Percentiles rank a stretch among this genome's conserved stretches.
Evolutionary conservation across 2,797 vertebrate genomes (phyloP).

Genomic region (Mergus octosetaceus): DNA sequence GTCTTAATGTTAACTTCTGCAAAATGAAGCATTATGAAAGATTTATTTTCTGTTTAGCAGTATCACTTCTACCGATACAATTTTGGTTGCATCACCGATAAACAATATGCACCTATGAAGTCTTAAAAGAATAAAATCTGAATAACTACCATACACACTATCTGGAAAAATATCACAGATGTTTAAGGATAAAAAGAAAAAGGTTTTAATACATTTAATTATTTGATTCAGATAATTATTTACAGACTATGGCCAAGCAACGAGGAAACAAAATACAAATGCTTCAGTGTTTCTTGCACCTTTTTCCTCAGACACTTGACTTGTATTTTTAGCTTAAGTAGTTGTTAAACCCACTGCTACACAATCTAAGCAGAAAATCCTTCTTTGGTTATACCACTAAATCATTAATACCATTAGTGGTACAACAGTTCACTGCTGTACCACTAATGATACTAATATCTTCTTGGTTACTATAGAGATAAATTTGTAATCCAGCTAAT

Average conservation of each 20-base stretch:
- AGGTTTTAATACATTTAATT: constrained; percentile 6
- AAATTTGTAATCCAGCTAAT: neutral
- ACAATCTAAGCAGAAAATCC: neutral
- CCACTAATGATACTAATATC: neutral
- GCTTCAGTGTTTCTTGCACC: neutral
- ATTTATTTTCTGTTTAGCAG: neutral
- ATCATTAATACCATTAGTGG: neutral
- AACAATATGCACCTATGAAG: neutral
- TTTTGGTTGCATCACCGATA: neutral
- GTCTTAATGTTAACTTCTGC: neutral
- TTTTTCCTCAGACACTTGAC: neutral
- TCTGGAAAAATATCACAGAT: neutral
- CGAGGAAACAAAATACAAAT: neutral
- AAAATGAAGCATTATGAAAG: constrained; percentile 4
- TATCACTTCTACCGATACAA: neutral
- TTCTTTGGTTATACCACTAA: neutral
- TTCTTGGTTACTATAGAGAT: constrained; percentile 8
- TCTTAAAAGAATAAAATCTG: neutral
- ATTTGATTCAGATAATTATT: constrained; percentile 1
- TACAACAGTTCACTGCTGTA: neutral
- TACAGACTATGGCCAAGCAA: neutral
- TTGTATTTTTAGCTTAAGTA: constrained; percentile 2
- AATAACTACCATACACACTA: neutral
- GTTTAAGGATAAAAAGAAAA: neutral
- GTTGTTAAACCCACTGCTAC: neutral